Conservation (phyloP, 30 jellyfish, hydroid and myxozoan genomes). For the Aurelia sp. region DNA sequence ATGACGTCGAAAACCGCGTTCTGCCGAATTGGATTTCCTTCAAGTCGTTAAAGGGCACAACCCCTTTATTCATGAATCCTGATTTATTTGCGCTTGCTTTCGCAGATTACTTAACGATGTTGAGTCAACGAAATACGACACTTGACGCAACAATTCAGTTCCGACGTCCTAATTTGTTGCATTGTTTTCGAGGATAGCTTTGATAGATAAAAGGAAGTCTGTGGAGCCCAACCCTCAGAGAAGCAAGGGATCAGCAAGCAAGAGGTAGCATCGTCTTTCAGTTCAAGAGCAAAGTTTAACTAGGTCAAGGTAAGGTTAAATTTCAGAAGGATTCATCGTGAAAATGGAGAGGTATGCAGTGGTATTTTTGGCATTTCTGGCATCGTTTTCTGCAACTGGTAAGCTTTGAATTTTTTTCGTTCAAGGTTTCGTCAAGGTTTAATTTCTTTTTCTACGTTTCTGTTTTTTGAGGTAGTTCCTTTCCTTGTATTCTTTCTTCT, state of each 20-base stretch:
- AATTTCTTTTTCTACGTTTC: too few species aligned
- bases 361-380: conserved; percentile 9
- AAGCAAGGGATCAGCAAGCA: too few species aligned
- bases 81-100: not conserved
- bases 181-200: not conserved
- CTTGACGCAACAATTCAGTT: too few species aligned
- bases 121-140: too few species aligned
- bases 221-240: too few species aligned
- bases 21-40: conserved; percentile 15
- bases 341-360: not conserved
- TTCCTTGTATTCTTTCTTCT: too few species aligned
- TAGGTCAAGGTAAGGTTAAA: too few species aligned
- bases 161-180: too few species aligned
- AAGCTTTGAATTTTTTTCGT: not conserved
- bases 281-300: too few species aligned
- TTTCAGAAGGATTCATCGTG: not conserved
- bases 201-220: not conserved
- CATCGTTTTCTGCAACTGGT: conserved; percentile 19
- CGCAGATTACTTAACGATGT: too few species aligned
- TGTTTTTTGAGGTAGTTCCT: too few species aligned
- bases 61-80: not conserved
- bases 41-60: conserved; percentile 4
- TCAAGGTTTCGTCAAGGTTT: too few species aligned
- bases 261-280: not conserved
- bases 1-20: conserved; percentile 2